Percentiles rank a stretch among this genome's conserved stretches.
Conservation (phyloP, 1,140 invertebrate genomes). For the Camponotus vicinus region DNA sequence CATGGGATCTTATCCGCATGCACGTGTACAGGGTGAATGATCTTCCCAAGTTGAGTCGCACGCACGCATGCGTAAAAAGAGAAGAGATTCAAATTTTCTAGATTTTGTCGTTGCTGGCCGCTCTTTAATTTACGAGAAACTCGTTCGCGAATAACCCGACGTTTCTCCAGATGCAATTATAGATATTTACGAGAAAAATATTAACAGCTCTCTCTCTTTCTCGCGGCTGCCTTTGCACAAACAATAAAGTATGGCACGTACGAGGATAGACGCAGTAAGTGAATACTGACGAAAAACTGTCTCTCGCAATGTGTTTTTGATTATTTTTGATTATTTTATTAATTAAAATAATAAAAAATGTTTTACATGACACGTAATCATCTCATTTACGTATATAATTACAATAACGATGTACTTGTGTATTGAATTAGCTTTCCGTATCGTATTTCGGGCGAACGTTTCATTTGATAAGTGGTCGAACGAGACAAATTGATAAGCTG, state of each 20-base stretch:
- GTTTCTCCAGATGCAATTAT: slow-evolving; percentile 25
- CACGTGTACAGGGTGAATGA: slow-evolving; percentile 79
- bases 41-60: slow-evolving; percentile 67
- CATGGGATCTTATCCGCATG: slow-evolving; percentile 78
- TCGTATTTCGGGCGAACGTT: slow-evolving; percentile 54
- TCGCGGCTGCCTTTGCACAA: background rate
- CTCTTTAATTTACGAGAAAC: slow-evolving; percentile 50
- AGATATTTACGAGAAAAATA: slow-evolving; percentile 53
- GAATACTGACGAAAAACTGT: slow-evolving; percentile 56
- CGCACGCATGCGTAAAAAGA: slow-evolving; percentile 48
- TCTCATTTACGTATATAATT: slow-evolving; percentile 74
- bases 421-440: slow-evolving; percentile 72
- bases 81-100: slow-evolving; percentile 75
- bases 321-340: slow-evolving; percentile 62
- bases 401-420: slow-evolving; percentile 71
- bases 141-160: slow-evolving; percentile 23
- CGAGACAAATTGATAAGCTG: slow-evolving; percentile 48
- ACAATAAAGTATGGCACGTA: background rate
- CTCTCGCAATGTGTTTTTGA: slow-evolving; percentile 15
- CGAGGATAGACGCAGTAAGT: slow-evolving; percentile 23
- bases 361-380: slow-evolving; percentile 71
- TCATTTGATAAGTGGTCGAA: slow-evolving; percentile 69
- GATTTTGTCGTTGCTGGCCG: slow-evolving; percentile 32
- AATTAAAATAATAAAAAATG: too few species aligned
- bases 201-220: slow-evolving; percentile 36